These are phyloP conservation scores for Muscicapa comitata DNA, from an alignment of 2,797 vertebrate species.

Conservation along the genomic window DNA sequence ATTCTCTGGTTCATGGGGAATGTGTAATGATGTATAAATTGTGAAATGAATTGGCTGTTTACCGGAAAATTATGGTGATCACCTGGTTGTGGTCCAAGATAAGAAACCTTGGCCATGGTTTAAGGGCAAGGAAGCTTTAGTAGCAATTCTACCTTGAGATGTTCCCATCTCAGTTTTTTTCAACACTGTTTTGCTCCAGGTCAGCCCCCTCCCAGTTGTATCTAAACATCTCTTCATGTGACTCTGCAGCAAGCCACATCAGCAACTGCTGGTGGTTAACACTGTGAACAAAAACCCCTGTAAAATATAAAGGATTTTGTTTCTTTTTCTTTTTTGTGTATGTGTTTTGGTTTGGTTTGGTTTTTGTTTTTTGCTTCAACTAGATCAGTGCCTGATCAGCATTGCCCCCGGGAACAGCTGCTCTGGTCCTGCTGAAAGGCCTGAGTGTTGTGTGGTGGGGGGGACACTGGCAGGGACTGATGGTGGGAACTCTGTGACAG, in stretches of 20 bases:
- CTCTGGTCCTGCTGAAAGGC: background rate
- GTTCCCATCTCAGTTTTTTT: background rate
- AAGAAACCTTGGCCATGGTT: background rate
- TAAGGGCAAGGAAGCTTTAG: background rate
- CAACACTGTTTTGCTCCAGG: background rate
- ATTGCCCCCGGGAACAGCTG: background rate
- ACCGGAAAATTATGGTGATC: slow-evolving; percentile 4
- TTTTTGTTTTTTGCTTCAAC: background rate
- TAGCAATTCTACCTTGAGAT: background rate
- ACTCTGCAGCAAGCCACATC: background rate
- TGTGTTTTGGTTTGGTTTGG: background rate
- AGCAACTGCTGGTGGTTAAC: background rate
- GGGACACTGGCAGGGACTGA: background rate
- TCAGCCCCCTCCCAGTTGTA: background rate
- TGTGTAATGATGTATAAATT: background rate
- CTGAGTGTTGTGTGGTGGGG: background rate
- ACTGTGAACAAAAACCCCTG: background rate
- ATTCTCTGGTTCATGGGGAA: background rate
- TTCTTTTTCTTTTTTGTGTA: background rate
- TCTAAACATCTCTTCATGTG: background rate
- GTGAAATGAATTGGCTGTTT: slow-evolving; percentile 3
- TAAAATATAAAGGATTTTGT: background rate
- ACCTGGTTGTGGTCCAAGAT: background rate
- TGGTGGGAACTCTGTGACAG: background rate
- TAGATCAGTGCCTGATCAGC: background rate